Percentiles rank a stretch among this genome's conserved stretches.
These are phyloP conservation scores for Tenthredo scrophulariae DNA, from an alignment of 2,888 invertebrate genomes.

Conservation along the genomic window DNA sequence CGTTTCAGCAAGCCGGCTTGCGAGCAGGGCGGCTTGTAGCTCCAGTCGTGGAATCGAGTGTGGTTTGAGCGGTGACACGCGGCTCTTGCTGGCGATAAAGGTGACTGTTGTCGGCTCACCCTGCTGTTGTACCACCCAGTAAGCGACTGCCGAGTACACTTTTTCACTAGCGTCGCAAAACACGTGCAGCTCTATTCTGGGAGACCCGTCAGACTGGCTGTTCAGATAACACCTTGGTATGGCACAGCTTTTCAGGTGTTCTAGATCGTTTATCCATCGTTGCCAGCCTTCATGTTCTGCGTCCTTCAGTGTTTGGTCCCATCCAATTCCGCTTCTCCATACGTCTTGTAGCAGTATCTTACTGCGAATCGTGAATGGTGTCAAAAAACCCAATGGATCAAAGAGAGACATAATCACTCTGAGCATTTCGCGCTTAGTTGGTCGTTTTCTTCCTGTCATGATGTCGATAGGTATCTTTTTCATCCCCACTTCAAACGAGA, in stretches of 20 bases:
- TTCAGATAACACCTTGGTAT: not conserved
- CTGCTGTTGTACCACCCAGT: not conserved
- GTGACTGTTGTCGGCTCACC: not conserved
- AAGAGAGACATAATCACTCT: slow-evolving; percentile 65
- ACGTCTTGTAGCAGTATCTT: slow-evolving; percentile 20
- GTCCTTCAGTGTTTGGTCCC: not conserved
- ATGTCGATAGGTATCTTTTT: slow-evolving; percentile 56
- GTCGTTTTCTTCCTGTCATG: slow-evolving; percentile 52
- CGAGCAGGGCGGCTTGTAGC: not conserved
- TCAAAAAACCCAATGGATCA: slow-evolving; percentile 67
- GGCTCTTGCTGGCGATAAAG: not conserved
- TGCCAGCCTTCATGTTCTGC: not conserved
- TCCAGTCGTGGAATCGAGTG: slow-evolving; percentile 2
- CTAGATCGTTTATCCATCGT: not conserved
- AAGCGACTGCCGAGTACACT: not conserved
- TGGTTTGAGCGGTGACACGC: slow-evolving; percentile 7
- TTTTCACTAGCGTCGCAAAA: slow-evolving; percentile 17
- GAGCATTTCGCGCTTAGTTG: slow-evolving; percentile 63
- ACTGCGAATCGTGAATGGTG: slow-evolving; percentile 56
- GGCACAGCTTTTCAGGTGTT: not conserved
- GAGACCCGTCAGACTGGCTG: not conserved
- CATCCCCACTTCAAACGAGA: slow-evolving; percentile 59
- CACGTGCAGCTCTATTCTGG: not conserved
- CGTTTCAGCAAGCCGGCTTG: slow-evolving; percentile 19
- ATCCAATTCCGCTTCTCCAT: slow-evolving; percentile 39